phyloP scores from a whole-genome alignment of 2,797 vertebrate species.

The Siniperca obscura region DNA sequence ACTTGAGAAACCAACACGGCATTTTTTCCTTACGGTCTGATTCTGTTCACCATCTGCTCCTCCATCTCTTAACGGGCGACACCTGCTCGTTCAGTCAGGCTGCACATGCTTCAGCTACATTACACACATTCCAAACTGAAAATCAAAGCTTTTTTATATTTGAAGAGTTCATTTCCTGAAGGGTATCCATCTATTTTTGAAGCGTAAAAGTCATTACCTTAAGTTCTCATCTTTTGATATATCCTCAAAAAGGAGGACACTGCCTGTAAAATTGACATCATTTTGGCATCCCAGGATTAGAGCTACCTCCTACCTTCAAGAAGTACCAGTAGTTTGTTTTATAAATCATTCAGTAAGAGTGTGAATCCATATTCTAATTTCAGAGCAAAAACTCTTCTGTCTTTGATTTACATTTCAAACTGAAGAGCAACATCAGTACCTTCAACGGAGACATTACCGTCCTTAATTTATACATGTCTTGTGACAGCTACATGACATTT shows the following conservation, averaged over 20 bases:
- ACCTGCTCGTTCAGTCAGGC: slow-evolving; percentile 69
- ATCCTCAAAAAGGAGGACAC: slow-evolving; percentile 26
- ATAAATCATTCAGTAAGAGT: slow-evolving; percentile 58
- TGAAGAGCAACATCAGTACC: slow-evolving; percentile 26
- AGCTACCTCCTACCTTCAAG: slow-evolving; percentile 40
- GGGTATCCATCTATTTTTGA: slow-evolving; percentile 64
- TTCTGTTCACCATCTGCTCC: slow-evolving; percentile 61
- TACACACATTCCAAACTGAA: slow-evolving; percentile 29
- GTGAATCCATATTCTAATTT: slow-evolving; percentile 33
- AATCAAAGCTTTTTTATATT: slow-evolving; percentile 35
- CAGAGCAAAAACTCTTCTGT: slow-evolving; percentile 35
- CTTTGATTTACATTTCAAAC: slow-evolving; percentile 67
- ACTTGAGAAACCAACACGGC: slow-evolving; percentile 82
- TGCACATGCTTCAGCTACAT: slow-evolving; percentile 39
- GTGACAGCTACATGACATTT: slow-evolving; percentile 59
- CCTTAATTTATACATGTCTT: slow-evolving; percentile 45
- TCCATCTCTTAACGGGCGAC: slow-evolving; percentile 37
- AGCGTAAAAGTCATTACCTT: slow-evolving; percentile 60
- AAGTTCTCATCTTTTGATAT: slow-evolving; percentile 65
- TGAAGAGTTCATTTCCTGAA: slow-evolving; percentile 64
- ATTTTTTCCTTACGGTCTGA: slow-evolving; percentile 36
- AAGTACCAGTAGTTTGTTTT: slow-evolving; percentile 59
- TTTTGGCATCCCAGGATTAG: slow-evolving; percentile 40
- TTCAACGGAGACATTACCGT: slow-evolving; percentile 43
- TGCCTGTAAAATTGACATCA: slow-evolving; percentile 39